These are phyloP conservation scores for Leptocoma aspasia DNA, from an alignment of 2,113 vertebrate species.

Conservation along the genomic window DNA sequence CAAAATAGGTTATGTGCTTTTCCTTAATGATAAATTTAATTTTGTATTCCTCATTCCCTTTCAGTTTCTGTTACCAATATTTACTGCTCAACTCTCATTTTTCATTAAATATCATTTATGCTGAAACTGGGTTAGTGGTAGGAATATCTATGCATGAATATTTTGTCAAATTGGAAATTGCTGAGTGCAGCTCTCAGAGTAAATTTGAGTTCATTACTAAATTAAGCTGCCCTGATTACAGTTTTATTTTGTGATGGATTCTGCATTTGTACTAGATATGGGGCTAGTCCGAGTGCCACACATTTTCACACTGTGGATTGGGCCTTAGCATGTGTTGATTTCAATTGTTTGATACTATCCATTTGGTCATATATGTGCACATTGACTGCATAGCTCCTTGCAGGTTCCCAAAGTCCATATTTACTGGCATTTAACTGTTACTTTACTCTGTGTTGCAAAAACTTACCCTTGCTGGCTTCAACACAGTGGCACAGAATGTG, in stretches of 20 bases:
- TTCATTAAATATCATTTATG: conserved; percentile 28
- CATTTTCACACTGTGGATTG: neutral
- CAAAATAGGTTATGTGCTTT: neutral
- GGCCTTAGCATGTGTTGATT: neutral
- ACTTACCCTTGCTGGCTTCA: neutral
- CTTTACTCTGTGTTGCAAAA: neutral
- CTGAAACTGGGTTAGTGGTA: neutral
- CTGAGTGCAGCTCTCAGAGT: neutral
- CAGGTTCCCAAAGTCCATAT: neutral
- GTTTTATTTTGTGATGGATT: neutral
- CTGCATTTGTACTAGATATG: neutral
- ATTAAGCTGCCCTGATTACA: conserved; percentile 21
- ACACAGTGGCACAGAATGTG: neutral
- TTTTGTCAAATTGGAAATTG: conserved; percentile 47
- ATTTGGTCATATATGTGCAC: neutral
- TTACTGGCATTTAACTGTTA: neutral
- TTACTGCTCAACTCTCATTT: conserved; percentile 5
- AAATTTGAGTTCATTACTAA: conserved; percentile 41
- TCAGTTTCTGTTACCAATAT: neutral
- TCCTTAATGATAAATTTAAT: neutral
- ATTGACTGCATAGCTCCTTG: neutral
- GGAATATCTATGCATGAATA: neutral
- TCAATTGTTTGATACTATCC: neutral
- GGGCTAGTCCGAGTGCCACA: neutral
- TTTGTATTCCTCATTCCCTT: neutral